Evolutionary conservation across 2,888 invertebrate genomes (phyloP).

Genomic region (Kuschelorhynchus macadamiae): DNA sequence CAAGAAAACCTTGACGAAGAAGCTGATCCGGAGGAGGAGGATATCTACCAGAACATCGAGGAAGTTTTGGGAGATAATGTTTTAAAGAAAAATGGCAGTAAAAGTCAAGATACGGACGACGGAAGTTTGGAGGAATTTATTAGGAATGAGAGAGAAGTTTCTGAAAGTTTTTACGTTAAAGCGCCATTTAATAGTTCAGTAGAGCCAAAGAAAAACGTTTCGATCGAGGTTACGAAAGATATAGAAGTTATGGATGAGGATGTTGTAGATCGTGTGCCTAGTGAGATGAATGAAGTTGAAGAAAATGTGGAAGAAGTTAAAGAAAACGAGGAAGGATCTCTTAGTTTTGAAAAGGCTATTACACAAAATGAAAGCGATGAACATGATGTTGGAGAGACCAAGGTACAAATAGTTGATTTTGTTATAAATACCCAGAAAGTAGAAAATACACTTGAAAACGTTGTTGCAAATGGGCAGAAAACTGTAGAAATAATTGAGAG

Average conservation of each 20-base stretch:
- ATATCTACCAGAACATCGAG: conserved; percentile 59
- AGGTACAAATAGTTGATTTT: no score
- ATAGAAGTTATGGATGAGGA: conserved; percentile 32
- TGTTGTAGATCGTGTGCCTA: conserved; percentile 24
- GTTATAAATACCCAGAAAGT: background rate
- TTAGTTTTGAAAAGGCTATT: no score
- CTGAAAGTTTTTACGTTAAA: conserved; percentile 41
- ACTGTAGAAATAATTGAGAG: background rate
- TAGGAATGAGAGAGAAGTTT: conserved; percentile 39
- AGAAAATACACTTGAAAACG: background rate
- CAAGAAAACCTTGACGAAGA: conserved; percentile 39
- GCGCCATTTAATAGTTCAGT: background rate
- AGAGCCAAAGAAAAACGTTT: background rate
- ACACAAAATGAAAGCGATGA: background rate
- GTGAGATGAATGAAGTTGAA: background rate
- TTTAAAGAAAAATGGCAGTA: conserved; percentile 30
- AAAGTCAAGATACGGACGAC: conserved; percentile 37
- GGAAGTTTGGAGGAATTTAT: conserved; percentile 49
- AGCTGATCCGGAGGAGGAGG: conserved; percentile 49
- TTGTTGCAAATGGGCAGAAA: conserved; percentile 2
- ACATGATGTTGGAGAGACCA: no score
- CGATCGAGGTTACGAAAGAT: conserved; percentile 18
- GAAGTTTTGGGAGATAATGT: conserved; percentile 45
- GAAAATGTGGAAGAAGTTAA: background rate
- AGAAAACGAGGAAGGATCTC: no score